These are phyloP conservation scores for Poeciliopsis gracilis DNA, from an alignment of 2,797 vertebrate species.

Conservation along the genomic window DNA sequence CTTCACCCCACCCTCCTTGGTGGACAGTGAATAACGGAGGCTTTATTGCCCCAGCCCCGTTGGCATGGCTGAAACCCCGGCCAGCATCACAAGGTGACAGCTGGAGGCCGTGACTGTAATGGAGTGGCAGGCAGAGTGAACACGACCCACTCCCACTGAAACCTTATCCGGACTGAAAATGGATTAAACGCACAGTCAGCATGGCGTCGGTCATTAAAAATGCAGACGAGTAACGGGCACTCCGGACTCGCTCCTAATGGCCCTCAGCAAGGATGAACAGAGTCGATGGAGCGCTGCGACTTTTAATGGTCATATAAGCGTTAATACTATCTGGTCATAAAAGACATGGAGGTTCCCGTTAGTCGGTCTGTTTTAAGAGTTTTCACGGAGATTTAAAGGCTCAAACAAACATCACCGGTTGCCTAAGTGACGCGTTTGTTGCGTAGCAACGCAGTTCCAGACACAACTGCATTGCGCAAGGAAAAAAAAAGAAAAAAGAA, in stretches of 20 bases:
- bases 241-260: neutral
- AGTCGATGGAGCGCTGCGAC: neutral
- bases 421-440: neutral
- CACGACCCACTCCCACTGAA: slow-evolving; percentile 26
- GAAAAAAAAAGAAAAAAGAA: neutral
- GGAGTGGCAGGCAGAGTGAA: neutral
- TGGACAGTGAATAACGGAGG: slow-evolving; percentile 10
- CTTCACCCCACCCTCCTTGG: neutral
- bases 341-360: neutral
- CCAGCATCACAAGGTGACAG: slow-evolving; percentile 2
- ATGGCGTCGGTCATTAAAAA: slow-evolving; percentile 43
- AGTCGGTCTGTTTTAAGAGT: neutral
- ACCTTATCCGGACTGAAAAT: slow-evolving; percentile 1
- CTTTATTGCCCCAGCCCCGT: neutral
- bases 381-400: neutral
- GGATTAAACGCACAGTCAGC: slow-evolving; percentile 38
- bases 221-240: slow-evolving; percentile 31
- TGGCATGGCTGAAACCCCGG: neutral
- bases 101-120: neutral
- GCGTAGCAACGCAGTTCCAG: slow-evolving; percentile 22
- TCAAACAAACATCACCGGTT: neutral
- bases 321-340: neutral
- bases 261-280: neutral
- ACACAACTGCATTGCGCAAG: slow-evolving; percentile 9
- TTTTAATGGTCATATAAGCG: neutral